A percentile compares a stretch with the other conserved stretches of the same genome.
phyloP scores from a whole-genome alignment of 2,113 vertebrate species.

The Eonycteris spelaea region DNA sequence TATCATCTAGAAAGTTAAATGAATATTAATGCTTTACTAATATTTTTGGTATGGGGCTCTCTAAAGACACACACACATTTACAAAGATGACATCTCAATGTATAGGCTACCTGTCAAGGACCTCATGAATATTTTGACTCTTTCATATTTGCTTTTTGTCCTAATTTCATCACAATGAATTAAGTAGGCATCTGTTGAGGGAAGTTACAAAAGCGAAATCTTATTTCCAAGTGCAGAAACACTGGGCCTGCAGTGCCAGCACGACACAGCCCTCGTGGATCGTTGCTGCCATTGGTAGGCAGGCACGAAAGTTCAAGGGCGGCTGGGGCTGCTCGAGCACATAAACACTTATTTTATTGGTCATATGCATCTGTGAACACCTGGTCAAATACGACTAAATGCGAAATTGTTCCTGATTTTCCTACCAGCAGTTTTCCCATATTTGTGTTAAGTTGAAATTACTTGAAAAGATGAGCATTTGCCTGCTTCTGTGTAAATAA shows the following conservation, averaged over 20 bases:
- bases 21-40: neutral
- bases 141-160: neutral
- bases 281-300: too few species aligned
- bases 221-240: neutral
- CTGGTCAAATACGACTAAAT: neutral
- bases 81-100: neutral
- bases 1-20: neutral
- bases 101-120: neutral
- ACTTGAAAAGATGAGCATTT: neutral
- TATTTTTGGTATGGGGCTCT: neutral
- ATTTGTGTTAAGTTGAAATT: neutral
- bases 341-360: rapidly evolving
- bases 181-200: neutral
- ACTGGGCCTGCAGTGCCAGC: neutral
- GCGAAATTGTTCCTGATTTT: neutral
- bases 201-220: neutral
- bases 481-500: neutral
- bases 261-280: rapidly evolving
- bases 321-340: too few species aligned
- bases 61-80: neutral
- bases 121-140: neutral
- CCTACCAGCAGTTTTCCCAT: neutral
- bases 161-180: conserved; percentile 10
- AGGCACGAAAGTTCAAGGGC: neutral
- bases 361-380: neutral